Base-by-base conservation (phyloP, 30 jellyfish, hydroid and myxozoan species). In the Aurelia aurita complex sp. Pacific region DNA sequence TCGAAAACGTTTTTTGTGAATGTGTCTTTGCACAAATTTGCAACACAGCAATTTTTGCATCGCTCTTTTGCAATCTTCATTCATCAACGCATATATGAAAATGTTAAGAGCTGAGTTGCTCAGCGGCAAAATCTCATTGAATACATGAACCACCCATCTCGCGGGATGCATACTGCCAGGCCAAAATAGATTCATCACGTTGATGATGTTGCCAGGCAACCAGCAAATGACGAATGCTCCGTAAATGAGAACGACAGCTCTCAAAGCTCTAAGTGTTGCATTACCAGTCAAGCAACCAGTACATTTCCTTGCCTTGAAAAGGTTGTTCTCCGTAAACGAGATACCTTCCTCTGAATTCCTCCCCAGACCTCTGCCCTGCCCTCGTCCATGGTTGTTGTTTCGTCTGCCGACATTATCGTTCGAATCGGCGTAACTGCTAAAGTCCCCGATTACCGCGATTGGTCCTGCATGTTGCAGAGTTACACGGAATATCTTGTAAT, bases 141-240 rank as follows among this genome's bases (percentile, higher is more conserved):
- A 72, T 34, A 83, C 13, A 50, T 86, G 79, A 33, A n/a, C 40
- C 52, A 18, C 62, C 97, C 97, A 91, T 42, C 16, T 33, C 46
- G 64, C 75, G 23, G 54, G 54, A 50, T 15, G 18, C 54, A 78
- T n/a, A 15, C 16, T 46, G 18, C 67, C 72, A 17, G 90, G 82
- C 90, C 82, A 77, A n/a, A 33, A 62, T 19, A 61, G 68, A 69
- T 81, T 35, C 46, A 85, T 18, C 15, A 66, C 9, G 16, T 84
- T 51, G 17, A 91, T 60, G 35, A 85, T 60, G 42, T 75, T 64
- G 4, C 75, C 92, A 14, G 97, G 97, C 69, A 85, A 46, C 97
- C 97, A 91, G 43, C 96, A 91, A 50, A 80, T 74, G 76, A 79
- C 97, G 67, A 84, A 91, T 17, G 94, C 42, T 2, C 97, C 97